Evolutionary conservation across 2,888 invertebrate genomes (phyloP).

Genomic region (Ditula angustiorana): DNA sequence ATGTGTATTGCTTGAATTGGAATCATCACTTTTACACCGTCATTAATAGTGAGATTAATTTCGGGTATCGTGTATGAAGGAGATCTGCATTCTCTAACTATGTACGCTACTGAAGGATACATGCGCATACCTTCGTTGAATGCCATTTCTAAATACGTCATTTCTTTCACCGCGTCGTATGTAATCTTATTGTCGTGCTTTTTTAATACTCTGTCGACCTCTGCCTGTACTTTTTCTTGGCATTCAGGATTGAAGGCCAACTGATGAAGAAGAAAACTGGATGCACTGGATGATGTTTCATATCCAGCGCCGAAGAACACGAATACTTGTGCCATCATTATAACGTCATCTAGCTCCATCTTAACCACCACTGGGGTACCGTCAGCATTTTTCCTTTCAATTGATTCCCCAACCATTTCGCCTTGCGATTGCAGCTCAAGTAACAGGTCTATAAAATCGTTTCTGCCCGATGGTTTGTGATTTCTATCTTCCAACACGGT

Average conservation of each 20-base stretch:
- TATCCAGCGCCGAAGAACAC: constrained; percentile 82
- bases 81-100: constrained; percentile 66
- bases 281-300: constrained; percentile 81
- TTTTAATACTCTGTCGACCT: constrained; percentile 70
- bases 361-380: constrained; percentile 65
- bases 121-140: constrained; percentile 75
- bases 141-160: constrained; percentile 73
- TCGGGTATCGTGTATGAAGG: constrained; percentile 75
- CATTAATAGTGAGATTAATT: constrained; percentile 64
- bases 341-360: constrained; percentile 63
- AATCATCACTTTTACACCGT: constrained; percentile 66
- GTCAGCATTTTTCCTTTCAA: constrained; percentile 63
- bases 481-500: constrained; percentile 64
- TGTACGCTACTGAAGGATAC: constrained; percentile 72
- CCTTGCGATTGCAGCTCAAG: constrained; percentile 71
- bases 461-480: constrained; percentile 66
- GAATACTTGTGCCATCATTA: constrained; percentile 75
- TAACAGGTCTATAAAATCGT: constrained; percentile 76
- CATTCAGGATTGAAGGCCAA: constrained; percentile 76
- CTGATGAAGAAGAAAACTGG: constrained; percentile 78
- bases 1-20: constrained; percentile 73
- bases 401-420: constrained; percentile 68
- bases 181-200: constrained; percentile 67
- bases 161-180: constrained; percentile 74
- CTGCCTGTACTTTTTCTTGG: constrained; percentile 72